Base-by-base conservation (phyloP, 1,140 invertebrate species). In the Leptopilina boulardi region DNA sequence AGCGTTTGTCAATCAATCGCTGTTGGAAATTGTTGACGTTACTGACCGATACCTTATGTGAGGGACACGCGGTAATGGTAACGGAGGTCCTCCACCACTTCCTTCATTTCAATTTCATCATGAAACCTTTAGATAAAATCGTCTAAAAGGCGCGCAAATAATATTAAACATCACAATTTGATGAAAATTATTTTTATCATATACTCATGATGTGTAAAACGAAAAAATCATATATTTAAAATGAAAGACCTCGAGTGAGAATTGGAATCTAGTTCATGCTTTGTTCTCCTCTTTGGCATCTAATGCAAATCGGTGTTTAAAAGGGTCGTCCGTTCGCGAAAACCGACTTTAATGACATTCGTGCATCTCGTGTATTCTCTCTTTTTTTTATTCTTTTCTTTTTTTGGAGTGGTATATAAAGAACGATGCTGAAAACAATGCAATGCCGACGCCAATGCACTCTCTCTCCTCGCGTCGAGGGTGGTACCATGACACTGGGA, bases 391-490 rank as follows among this genome's bases (percentile, higher is more conserved):
- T n/a, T n/a, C n/a, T n/a, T n/a, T n/a, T 38, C 34, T 42, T 21
- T 59, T 34, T 34, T 44, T 18, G 13, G 26, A 73, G 72, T 71
- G 73, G 73, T 80, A n/a, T n/a, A n/a, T n/a, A 75, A 80, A 83
- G 80, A 73, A 82, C 73, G 76, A 73, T 74, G 74, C 75, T 72
- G 74, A 84, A 82, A 83, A 85, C 84, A 84, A 86, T 86, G 81
- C 81, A 82, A 84, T 82, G 80, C 76, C 86, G 84, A 83, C 85
- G 83, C 85, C 86, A 85, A 83, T 87, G 85, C 74, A 78, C 78
- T 73, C 81, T 75, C 81, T 6, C 30, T 34, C 30, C 30, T 34
- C 30, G 6, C 34, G 75, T 86, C 66, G 78, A 86, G 83, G 84
- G 85, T 87, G 80, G 84, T 82, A 79, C 41, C 75, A 75, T 82